Evolutionary conservation across 2,888 invertebrate species (phyloP).

Genomic region (Tiliacea citrago): DNA sequence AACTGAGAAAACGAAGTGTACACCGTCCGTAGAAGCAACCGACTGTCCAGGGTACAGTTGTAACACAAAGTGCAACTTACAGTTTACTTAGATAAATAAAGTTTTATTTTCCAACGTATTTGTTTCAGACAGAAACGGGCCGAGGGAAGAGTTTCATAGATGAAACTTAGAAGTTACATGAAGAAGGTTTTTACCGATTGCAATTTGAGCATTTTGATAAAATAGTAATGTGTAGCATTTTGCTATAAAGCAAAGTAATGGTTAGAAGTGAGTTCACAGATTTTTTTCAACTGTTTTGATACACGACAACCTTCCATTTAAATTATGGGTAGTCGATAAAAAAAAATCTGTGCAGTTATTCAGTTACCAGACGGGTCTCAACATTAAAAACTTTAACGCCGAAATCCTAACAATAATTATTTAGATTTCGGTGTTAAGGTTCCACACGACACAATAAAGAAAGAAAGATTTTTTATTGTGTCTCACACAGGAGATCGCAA

Average conservation of each 20-base stretch:
- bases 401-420: background rate
- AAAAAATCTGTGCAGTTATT: background rate
- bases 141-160: conserved; percentile 37
- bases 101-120: conserved; percentile 48
- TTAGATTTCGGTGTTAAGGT: too few species aligned
- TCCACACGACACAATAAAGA: too few species aligned
- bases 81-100: conserved; percentile 38
- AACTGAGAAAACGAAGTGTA: conserved; percentile 11
- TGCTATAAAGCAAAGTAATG: too few species aligned
- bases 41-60: conserved; percentile 29
- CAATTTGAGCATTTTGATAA: conserved; percentile 15
- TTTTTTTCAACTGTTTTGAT: background rate
- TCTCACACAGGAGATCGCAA: too few species aligned
- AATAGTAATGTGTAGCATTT: too few species aligned
- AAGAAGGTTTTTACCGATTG: conserved; percentile 27
- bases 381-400: background rate
- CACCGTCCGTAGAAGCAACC: conserved; percentile 3
- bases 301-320: background rate
- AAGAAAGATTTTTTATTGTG: too few species aligned
- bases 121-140: conserved; percentile 32
- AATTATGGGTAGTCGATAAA: background rate
- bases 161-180: conserved; percentile 31
- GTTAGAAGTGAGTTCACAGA: background rate
- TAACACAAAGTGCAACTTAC: conserved; percentile 45
- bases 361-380: background rate